Base-by-base conservation (phyloP, 2,888 invertebrate species). In the Ophraella communa region DNA sequence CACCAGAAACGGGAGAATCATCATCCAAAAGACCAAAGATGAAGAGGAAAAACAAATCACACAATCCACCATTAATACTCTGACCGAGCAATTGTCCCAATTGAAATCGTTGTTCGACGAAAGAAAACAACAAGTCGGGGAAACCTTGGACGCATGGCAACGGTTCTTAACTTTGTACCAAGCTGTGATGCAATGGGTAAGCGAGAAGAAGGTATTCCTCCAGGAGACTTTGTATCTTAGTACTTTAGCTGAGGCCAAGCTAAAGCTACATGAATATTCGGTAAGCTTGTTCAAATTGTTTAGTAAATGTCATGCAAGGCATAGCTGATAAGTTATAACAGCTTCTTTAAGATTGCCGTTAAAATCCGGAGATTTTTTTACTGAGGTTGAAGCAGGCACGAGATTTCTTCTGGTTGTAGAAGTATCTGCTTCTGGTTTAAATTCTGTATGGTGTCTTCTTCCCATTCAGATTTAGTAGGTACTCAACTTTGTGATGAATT, bases 111-210 rank as follows among this genome's bases (percentile, higher is more conserved):
- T 91, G 87, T 84, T 95, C 72, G 94, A 95, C 66, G 91, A 94
- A 75, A 90, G 92, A 80, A 92, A 91, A 78, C 90, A 91, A 74
- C 90, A 91, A 78, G 91, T 95, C 35, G 92, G 92, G 58, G 94
- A 95, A 77, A 92, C 92, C 65, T 86, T 95, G 74, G 95, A 95
- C 77, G 93, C 95, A 23, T 95, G 94, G 88, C 90, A 93, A 71
- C 86, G 93, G 64, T 96, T 96, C 87, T 87, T 94, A 74, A 87
- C 91, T 64, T 84, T 95, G 68, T 89, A 95, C 77, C 91, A 92
- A 79, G 87, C 90, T 73, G 93, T 95, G 49, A 89, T 91, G 82
- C 83, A 87, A 62, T 96, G 95, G 95, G 91, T 91, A 39, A 87
- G 89, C 69, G 94, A 94, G 75, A 94, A 94, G 81, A 89, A 88